Evolutionary conservation across 1,140 invertebrate genomes (phyloP).

Genomic region (Drosophila lacertosa): DNA sequence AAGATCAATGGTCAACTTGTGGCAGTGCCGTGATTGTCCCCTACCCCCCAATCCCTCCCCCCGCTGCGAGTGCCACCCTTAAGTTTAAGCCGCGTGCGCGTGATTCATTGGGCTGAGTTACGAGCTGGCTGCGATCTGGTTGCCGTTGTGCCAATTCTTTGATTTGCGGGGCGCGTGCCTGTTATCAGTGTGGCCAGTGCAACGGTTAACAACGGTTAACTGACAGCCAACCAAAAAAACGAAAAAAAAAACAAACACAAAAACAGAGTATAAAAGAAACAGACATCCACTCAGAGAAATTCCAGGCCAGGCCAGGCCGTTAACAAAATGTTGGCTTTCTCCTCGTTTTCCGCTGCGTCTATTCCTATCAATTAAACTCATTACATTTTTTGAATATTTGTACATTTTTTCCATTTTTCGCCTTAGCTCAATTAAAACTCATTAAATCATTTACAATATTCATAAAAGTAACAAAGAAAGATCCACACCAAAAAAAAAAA

Average conservation of each 20-base stretch:
- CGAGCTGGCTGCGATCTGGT: conserved; percentile 36
- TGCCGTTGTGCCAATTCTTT: conserved; percentile 68
- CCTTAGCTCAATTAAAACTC: conserved; percentile 75
- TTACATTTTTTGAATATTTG: conserved; percentile 41
- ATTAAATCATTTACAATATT: conserved; percentile 81
- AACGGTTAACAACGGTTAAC: conserved; percentile 63
- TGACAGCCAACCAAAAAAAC: conserved; percentile 44
- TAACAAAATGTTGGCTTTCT: conserved; percentile 58
- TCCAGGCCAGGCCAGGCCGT: conserved; percentile 32
- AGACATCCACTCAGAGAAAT: conserved; percentile 16
- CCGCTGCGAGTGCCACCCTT: neutral
- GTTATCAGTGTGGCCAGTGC: conserved; percentile 59
- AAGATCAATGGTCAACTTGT: conserved; percentile 77
- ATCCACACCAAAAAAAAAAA: neutral
- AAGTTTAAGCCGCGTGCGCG: conserved; percentile 57
- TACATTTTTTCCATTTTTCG: conserved; percentile 23
- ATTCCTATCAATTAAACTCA: conserved; percentile 80
- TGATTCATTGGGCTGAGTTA: conserved; percentile 77
- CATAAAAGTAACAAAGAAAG: conserved; percentile 69
- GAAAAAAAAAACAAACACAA: neutral
- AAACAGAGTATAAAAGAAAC: conserved; percentile 12
- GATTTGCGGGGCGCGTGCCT: conserved; percentile 69
- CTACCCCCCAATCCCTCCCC: neutral
- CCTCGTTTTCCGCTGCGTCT: conserved; percentile 52
- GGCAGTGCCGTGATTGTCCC: conserved; percentile 60